Evolutionary conservation across 2,888 invertebrate genomes (phyloP).

Genomic region (Calameuta pallipes): DNA sequence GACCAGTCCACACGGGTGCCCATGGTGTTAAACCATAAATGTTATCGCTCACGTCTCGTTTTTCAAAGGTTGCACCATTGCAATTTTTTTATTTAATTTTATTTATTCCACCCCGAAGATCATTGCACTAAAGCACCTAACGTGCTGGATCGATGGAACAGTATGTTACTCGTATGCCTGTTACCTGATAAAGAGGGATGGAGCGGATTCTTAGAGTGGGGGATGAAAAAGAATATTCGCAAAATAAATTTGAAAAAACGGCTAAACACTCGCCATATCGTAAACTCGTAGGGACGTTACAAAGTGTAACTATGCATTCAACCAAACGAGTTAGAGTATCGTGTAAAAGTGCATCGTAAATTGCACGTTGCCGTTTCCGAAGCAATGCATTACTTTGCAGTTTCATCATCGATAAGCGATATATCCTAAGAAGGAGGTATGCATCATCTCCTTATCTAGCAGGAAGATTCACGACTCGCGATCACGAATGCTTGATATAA

Average conservation of each 20-base stretch:
- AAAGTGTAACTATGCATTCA: neutral
- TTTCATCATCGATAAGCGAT: conserved; percentile 30
- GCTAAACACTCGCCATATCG: neutral
- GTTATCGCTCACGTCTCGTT: neutral
- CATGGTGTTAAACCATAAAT: neutral
- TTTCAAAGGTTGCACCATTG: neutral
- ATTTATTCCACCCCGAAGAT: neutral
- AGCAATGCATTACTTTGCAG: conserved; percentile 15
- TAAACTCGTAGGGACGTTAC: neutral
- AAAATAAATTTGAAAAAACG: neutral
- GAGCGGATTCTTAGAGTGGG: neutral
- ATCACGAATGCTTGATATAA: conserved; percentile 29
- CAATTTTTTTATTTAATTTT: neutral
- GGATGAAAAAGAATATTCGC: neutral
- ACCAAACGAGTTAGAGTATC: neutral
- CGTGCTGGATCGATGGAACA: neutral
- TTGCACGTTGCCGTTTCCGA: conserved; percentile 30
- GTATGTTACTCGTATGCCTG: neutral
- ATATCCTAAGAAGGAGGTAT: conserved; percentile 33
- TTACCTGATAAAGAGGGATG: neutral
- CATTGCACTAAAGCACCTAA: neutral
- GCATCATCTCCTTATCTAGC: conserved; percentile 53
- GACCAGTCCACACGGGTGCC: neutral
- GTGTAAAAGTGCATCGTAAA: conserved; percentile 19
- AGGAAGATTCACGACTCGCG: conserved; percentile 51